These are phyloP conservation scores for Thalassarche chlororhynchos DNA, from an alignment of 2,113 vertebrate species.

Conservation along the genomic window DNA sequence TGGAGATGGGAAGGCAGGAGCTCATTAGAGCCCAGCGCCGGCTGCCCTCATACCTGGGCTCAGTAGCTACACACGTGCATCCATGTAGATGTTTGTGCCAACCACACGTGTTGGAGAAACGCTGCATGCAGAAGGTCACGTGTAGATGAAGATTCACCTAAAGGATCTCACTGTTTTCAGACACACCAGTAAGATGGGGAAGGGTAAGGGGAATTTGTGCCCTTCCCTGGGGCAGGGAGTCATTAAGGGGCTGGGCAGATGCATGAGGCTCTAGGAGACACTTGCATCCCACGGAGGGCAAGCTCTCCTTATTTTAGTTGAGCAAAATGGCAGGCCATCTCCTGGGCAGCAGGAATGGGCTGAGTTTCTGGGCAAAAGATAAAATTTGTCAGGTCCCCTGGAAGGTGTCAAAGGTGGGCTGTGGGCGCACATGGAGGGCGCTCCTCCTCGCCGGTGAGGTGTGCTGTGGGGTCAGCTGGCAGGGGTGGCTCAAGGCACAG, in stretches of 20 bases:
- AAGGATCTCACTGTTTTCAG: neutral
- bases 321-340: neutral
- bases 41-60: neutral
- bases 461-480: neutral
- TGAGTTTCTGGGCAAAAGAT: neutral
- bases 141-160: neutral
- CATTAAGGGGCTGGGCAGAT: neutral
- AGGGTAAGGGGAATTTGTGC: neutral
- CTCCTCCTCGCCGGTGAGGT: neutral
- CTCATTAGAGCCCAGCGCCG: neutral
- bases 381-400: neutral
- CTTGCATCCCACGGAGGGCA: neutral
- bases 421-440: neutral
- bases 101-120: neutral
- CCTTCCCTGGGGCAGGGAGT: neutral
- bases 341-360: neutral
- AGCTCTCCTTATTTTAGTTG: neutral
- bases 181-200: neutral
- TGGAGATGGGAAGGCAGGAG: neutral
- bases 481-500: neutral
- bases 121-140: neutral
- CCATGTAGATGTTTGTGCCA: neutral
- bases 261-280: neutral
- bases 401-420: neutral
- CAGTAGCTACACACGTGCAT: accelerated